Conservation (phyloP, 2,888 invertebrate genomes). For the Allophyes oxyacanthae region DNA sequence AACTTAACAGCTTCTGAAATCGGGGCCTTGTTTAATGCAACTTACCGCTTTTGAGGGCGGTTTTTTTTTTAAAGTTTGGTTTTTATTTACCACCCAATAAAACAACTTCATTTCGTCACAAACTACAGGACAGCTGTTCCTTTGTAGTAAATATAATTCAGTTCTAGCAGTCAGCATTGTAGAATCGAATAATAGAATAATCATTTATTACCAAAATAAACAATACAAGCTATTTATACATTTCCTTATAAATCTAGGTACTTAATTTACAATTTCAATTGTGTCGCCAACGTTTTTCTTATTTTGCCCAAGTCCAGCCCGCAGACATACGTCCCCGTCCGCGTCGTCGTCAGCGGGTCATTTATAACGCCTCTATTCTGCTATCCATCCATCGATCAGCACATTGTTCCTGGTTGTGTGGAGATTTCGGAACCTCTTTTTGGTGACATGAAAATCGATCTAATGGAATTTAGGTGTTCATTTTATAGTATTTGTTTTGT, state of each 20-base stretch:
- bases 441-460: conserved; percentile 19
- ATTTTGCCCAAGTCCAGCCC: conserved; percentile 48
- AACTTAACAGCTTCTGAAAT: no score
- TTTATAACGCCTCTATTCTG: conserved; percentile 71
- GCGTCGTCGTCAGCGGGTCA: conserved; percentile 61
- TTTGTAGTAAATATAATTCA: conserved; percentile 46
- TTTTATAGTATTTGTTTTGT: no score
- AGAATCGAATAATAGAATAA: no score
- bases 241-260: no score
- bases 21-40: no score
- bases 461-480: not conserved
- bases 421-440: conserved; percentile 45
- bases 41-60: no score
- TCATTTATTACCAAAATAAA: no score
- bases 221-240: no score
- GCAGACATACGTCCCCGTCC: conserved; percentile 31
- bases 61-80: no score
- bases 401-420: conserved; percentile 64
- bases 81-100: no score
- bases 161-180: conserved; percentile 41
- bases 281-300: conserved; percentile 42
- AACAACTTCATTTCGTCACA: conserved; percentile 13
- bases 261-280: no score
- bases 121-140: conserved; percentile 13
- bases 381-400: conserved; percentile 68